phyloP scores from a whole-genome alignment of 2,888 invertebrate genomes.

The Adelphocoris suturalis region DNA sequence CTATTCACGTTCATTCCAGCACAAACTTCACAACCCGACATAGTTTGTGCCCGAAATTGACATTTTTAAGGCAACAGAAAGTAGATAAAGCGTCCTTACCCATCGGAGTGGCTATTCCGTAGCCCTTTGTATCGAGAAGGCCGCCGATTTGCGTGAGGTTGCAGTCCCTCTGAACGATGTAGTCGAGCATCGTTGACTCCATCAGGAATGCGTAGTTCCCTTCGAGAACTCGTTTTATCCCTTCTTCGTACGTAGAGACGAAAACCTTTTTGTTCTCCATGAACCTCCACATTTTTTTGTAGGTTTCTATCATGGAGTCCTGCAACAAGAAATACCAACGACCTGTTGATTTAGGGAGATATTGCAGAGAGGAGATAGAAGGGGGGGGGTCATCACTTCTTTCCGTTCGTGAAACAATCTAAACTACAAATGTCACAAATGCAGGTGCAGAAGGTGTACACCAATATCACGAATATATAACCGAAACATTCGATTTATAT shows the following conservation, averaged over 20 bases:
- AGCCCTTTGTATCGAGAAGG: constrained; percentile 89
- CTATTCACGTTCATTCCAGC: too few species aligned
- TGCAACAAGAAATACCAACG: constrained; percentile 77
- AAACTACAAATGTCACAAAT: too few species aligned
- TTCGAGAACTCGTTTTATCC: constrained; percentile 86
- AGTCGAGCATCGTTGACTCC: constrained; percentile 94
- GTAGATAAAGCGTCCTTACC: constrained; percentile 78
- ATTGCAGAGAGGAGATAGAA: background rate
- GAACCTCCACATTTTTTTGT: constrained; percentile 90
- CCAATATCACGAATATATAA: too few species aligned
- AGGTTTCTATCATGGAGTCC: constrained; percentile 89
- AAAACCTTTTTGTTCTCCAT: constrained; percentile 89
- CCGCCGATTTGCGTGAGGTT: constrained; percentile 93
- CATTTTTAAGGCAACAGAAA: too few species aligned
- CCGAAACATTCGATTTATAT: too few species aligned
- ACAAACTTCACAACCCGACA: too few species aligned
- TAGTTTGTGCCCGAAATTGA: too few species aligned
- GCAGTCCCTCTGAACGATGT: constrained; percentile 89
- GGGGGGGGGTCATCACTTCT: too few species aligned
- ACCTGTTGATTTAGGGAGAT: background rate
- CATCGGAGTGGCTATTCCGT: constrained; percentile 85
- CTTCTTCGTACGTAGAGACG: constrained; percentile 87
- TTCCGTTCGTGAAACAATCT: too few species aligned
- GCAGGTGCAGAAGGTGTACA: too few species aligned
- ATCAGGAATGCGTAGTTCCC: constrained; percentile 93